Conservation (phyloP, 2,113 vertebrate species). For the Anthoscopus minutus region DNA sequence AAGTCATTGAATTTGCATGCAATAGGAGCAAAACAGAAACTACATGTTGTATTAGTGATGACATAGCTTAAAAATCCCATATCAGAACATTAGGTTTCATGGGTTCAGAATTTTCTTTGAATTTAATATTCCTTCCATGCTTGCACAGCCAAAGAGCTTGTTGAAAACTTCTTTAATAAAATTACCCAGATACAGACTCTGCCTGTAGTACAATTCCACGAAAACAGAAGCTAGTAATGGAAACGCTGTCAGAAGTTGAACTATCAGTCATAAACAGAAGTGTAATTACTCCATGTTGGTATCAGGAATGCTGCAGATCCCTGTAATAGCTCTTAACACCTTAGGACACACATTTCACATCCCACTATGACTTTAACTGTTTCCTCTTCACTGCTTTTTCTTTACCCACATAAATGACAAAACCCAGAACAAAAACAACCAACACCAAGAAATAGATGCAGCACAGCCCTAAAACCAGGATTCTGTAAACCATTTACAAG, state of each 20-base stretch:
- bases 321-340: not conserved
- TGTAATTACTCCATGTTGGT: not conserved
- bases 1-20: not conserved
- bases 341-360: not conserved
- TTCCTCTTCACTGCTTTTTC: not conserved
- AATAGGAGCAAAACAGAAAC: not conserved
- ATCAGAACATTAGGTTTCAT: not conserved
- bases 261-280: not conserved
- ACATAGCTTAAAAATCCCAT: not conserved
- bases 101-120: not conserved
- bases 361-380: not conserved
- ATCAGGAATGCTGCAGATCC: not conserved
- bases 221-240: not conserved
- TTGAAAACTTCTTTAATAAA: constrained; percentile 27
- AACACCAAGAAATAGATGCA: not conserved
- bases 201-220: not conserved
- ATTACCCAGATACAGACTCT: not conserved
- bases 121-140: not conserved
- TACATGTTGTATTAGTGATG: not conserved
- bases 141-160: not conserved
- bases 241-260: not conserved
- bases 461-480: not conserved
- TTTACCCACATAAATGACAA: not conserved
- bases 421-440: not conserved
- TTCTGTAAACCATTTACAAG: not conserved